Conservation (phyloP, 2,113 vertebrate species). For the Pseudorasbora parva region DNA sequence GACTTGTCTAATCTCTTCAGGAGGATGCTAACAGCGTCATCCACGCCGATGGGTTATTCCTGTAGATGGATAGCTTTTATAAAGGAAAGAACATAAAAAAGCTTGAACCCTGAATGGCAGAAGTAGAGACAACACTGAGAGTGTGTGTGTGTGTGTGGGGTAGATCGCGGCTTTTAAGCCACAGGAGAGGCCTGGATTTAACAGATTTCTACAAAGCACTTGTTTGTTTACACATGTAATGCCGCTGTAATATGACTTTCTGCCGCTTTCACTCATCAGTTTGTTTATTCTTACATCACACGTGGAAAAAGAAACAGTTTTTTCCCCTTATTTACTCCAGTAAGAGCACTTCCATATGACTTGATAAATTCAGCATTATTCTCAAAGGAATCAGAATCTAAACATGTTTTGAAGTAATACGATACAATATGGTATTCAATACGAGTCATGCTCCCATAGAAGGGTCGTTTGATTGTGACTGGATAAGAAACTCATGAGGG, state of each 20-base stretch:
- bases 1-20: constrained; percentile 71
- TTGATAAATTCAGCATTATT: constrained; percentile 8
- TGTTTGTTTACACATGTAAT: constrained; percentile 35
- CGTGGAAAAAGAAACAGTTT: background rate
- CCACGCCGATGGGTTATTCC: constrained; percentile 61
- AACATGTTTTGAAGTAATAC: constrained; percentile 13
- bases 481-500: constrained; percentile 45
- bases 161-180: background rate
- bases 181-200: constrained; percentile 39
- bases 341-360: constrained; percentile 37
- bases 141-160: background rate
- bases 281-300: constrained; percentile 31
- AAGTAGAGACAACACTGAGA: background rate
- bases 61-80: constrained; percentile 62
- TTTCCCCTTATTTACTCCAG: constrained; percentile 10
- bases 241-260: constrained; percentile 28
- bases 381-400: constrained; percentile 26
- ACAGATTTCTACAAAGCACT: constrained; percentile 23
- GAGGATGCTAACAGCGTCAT: constrained; percentile 66
- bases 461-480: constrained; percentile 41
- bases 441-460: constrained; percentile 23
- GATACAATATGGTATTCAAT: constrained; percentile 24
- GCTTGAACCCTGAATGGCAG: constrained; percentile 8
- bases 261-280: background rate
- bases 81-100: constrained; percentile 36